A percentile compares a stretch with the other conserved stretches of the same genome.
These are phyloP conservation scores for Baccha elongata DNA, from an alignment of 2,888 invertebrate species.

Conservation along the genomic window DNA sequence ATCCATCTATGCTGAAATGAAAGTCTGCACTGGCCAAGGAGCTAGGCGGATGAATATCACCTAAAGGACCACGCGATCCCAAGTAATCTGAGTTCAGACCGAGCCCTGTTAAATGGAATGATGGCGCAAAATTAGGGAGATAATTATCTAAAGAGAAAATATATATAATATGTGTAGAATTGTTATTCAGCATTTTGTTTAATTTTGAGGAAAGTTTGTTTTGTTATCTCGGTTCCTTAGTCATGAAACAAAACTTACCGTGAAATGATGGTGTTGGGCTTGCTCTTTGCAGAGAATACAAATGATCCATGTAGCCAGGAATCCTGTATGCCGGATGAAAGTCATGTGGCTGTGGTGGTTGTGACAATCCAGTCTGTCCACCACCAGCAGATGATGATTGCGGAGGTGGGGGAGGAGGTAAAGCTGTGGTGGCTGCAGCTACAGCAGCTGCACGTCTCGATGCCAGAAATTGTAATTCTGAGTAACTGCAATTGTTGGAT, in stretches of 20 bases:
- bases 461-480: conserved; percentile 82
- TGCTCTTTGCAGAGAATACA: conserved; percentile 88
- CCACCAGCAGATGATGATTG: conserved; percentile 74
- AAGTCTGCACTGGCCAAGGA: conserved; percentile 94
- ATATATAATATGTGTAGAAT: conserved; percentile 17
- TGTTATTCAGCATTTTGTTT: neutral
- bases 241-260: conserved; percentile 83
- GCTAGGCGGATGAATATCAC: conserved; percentile 85
- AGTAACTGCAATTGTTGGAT: conserved; percentile 78
- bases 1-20: conserved; percentile 94
- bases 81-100: conserved; percentile 86
- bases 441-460: conserved; percentile 83
- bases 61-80: conserved; percentile 82
- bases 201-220: conserved; percentile 20
- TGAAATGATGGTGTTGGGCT: conserved; percentile 87
- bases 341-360: conserved; percentile 84
- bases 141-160: conserved; percentile 85
- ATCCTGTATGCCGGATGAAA: conserved; percentile 88
- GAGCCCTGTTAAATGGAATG: conserved; percentile 83
- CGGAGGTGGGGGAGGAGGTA: conserved; percentile 80
- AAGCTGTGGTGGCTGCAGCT: conserved; percentile 82
- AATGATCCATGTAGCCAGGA: conserved; percentile 90
- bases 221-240: conserved; percentile 7
- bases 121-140: conserved; percentile 77
- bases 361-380: conserved; percentile 55